A percentile compares a stretch with the other conserved stretches of the same genome.
phyloP scores from a whole-genome alignment of 2,888 invertebrate genomes.

The Dicyrtomina minuta region DNA sequence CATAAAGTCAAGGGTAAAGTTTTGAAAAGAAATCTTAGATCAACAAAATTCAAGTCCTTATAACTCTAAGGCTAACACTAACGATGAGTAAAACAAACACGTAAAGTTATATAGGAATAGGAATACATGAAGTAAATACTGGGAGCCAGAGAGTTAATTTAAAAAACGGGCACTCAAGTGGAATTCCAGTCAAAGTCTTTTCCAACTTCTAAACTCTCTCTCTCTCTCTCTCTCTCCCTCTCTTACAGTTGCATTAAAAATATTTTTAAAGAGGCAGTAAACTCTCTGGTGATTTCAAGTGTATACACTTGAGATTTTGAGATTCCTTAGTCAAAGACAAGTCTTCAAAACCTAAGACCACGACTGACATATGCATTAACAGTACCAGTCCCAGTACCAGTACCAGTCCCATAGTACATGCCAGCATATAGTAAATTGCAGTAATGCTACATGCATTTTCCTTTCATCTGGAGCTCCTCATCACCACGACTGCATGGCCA shows the following conservation, averaged over 20 bases:
- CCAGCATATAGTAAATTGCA: too few species aligned
- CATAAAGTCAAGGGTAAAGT: too few species aligned
- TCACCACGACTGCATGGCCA: too few species aligned
- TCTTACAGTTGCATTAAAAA: constrained; percentile 19
- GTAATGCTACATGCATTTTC: too few species aligned
- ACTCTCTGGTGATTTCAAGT: constrained; percentile 14
- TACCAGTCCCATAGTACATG: too few species aligned
- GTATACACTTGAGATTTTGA: too few species aligned
- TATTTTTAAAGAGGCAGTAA: constrained; percentile 12
- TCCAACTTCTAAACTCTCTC: too few species aligned
- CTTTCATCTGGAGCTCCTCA: too few species aligned
- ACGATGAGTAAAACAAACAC: not conserved
- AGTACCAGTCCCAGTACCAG: too few species aligned
- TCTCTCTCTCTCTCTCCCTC: too few species aligned
- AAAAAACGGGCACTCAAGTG: constrained; percentile 8
- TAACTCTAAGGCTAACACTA: not conserved
- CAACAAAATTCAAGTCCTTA: not conserved
- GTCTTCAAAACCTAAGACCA: not conserved
- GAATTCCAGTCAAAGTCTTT: constrained; percentile 10
- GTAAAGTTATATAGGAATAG: not conserved
- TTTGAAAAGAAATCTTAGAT: not conserved
- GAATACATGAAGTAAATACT: not conserved
- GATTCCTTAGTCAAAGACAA: not conserved
- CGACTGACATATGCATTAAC: too few species aligned
- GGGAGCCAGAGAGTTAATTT: not conserved